Evolutionary conservation across 92 coral and sea anemone genomes (phyloP).

Genomic region (Porites lobata): DNA sequence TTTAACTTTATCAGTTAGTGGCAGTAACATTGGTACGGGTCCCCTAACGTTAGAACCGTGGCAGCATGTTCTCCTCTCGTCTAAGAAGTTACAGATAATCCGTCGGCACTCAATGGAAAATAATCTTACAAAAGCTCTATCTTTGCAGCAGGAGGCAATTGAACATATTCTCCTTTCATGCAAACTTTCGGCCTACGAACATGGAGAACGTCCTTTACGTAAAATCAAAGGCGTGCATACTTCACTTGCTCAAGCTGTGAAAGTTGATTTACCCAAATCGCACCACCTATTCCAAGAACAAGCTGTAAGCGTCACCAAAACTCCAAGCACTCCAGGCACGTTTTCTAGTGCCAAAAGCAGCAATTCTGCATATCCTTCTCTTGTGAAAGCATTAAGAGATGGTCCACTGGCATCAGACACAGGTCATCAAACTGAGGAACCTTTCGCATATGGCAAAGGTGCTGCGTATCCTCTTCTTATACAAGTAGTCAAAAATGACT

Average conservation of each 20-base stretch:
- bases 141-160: background rate
- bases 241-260: conserved; percentile 1
- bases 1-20: background rate
- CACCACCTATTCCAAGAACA: background rate
- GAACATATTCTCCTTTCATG: conserved; percentile 7
- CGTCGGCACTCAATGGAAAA: background rate
- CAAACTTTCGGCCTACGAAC: background rate
- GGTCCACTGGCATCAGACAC: background rate
- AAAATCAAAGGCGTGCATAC: background rate
- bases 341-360: background rate
- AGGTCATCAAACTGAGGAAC: background rate
- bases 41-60: background rate
- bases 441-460: background rate
- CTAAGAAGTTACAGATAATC: background rate
- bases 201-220: background rate
- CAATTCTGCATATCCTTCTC: conserved; percentile 25
- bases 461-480: conserved; percentile 14
- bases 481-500: background rate
- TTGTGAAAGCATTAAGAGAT: background rate
- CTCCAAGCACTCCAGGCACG: background rate
- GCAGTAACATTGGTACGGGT: background rate
- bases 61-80: background rate
- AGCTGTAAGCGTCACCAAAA: background rate
- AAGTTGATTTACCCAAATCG: background rate
- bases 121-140: background rate